A percentile compares a stretch with the other conserved stretches of the same genome.
phyloP scores from a whole-genome alignment of 23 tunicate genomes.

The Styela plicata region DNA sequence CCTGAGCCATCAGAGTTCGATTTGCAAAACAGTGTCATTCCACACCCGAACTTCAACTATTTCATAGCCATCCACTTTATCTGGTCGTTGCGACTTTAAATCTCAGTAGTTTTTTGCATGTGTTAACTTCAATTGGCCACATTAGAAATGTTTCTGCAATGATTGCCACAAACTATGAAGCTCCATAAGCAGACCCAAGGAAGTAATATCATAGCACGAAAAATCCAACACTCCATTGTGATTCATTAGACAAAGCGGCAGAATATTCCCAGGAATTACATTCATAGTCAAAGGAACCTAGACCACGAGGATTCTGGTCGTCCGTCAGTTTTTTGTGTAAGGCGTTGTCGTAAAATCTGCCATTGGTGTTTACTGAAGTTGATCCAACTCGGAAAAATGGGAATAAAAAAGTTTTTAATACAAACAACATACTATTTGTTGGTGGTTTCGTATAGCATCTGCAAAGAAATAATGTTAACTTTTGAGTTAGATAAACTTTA shows the following conservation, averaged over 20 bases:
- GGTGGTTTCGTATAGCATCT: not conserved
- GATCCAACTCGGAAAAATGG: too few relatives aligned
- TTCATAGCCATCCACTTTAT: conserved; percentile 67
- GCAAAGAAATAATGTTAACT: too few relatives aligned
- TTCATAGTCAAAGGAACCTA: not conserved
- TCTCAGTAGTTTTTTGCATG: conserved; percentile 67
- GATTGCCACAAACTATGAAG: conserved; percentile 78
- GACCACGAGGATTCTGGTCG: not conserved
- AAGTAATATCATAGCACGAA: conserved; percentile 50
- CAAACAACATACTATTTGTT: not conserved
- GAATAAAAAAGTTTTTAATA: too few relatives aligned
- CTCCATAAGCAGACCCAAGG: conserved; percentile 89
- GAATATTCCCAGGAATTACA: conserved; percentile 48
- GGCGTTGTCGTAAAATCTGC: not conserved
- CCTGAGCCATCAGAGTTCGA: conserved; percentile 93
- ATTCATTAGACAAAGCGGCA: conserved; percentile 86
- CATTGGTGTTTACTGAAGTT: too few relatives aligned
- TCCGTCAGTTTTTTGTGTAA: too few relatives aligned
- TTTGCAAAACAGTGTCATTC: conserved; percentile 99
- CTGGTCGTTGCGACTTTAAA: conserved; percentile 82
- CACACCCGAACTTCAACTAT: conserved; percentile 77
- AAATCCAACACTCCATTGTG: conserved; percentile 62
- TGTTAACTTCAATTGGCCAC: conserved; percentile 93
- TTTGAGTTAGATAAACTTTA: too few relatives aligned
- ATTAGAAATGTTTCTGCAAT: conserved; percentile 94